These are phyloP conservation scores for Micropoecilia bifurca DNA, from an alignment of 2,797 vertebrate species.

Conservation along the genomic window DNA sequence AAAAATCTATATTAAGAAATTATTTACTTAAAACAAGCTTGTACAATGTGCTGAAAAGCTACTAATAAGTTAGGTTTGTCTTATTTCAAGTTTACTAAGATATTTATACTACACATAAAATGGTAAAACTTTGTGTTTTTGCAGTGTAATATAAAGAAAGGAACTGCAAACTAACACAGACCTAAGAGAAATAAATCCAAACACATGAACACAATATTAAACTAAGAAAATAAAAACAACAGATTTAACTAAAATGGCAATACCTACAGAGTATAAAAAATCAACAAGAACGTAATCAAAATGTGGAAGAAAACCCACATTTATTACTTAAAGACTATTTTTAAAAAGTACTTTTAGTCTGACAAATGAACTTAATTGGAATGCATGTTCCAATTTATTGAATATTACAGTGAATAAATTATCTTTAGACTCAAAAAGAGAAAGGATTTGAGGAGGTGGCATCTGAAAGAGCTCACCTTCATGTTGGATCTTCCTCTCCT, in stretches of 20 bases:
- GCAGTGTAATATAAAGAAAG: not conserved
- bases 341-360: not conserved
- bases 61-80: too few species aligned
- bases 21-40: too few species aligned
- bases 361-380: not conserved
- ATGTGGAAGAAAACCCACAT: not conserved
- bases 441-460: not conserved
- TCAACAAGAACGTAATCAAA: not conserved
- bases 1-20: too few species aligned
- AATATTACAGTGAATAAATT: not conserved
- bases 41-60: too few species aligned
- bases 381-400: not conserved
- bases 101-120: too few species aligned
- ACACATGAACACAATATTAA: not conserved
- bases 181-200: not conserved
- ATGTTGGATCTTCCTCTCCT: conserved; percentile 20
- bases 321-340: not conserved
- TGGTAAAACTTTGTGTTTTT: too few species aligned
- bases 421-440: not conserved
- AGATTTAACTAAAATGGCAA: not conserved
- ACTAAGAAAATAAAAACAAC: not conserved
- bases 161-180: not conserved
- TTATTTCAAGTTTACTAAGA: too few species aligned
- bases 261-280: not conserved
- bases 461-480: not conserved